A percentile compares a stretch with the other conserved stretches of the same genome.
Evolutionary conservation across 2,797 vertebrate species (phyloP).

Genomic region (Brachyrhaphis roseni): DNA sequence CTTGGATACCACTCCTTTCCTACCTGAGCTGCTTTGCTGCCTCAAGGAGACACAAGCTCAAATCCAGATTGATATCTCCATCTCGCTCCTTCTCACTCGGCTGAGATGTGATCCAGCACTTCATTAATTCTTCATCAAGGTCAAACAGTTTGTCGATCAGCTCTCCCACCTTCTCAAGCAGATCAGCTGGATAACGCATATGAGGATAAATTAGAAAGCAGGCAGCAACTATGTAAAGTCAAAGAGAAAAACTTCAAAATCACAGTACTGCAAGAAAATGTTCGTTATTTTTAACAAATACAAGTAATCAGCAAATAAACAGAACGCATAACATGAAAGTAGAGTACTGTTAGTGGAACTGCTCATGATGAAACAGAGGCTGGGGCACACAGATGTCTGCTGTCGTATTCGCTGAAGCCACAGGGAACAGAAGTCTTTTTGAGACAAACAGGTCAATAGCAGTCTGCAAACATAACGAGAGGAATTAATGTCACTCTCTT

Average conservation of each 20-base stretch:
- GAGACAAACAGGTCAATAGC: slow-evolving; percentile 92
- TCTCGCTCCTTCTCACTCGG: slow-evolving; percentile 48
- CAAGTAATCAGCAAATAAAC: not conserved
- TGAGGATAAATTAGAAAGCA: not conserved
- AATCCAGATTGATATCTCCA: slow-evolving; percentile 54
- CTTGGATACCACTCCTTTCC: slow-evolving; percentile 24
- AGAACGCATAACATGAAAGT: slow-evolving; percentile 13
- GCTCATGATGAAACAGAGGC: slow-evolving; percentile 94
- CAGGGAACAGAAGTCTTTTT: slow-evolving; percentile 84
- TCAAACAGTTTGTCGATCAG: slow-evolving; percentile 95
- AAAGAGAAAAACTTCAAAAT: not conserved
- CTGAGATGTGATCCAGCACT: slow-evolving; percentile 85
- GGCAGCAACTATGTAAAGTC: not conserved
- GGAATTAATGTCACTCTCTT: slow-evolving; percentile 8
- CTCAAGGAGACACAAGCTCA: slow-evolving; percentile 89
- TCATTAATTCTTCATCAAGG: slow-evolving; percentile 93
- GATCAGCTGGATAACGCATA: slow-evolving; percentile 81
- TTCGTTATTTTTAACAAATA: not conserved
- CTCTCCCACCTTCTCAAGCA: slow-evolving; percentile 93
- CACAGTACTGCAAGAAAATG: not conserved
- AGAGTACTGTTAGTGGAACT: slow-evolving; percentile 92
- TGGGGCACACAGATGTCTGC: slow-evolving; percentile 80
- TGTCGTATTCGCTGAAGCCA: slow-evolving; percentile 91
- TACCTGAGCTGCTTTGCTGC: slow-evolving; percentile 93
- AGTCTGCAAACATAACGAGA: slow-evolving; percentile 79